Conservation (phyloP, 2,113 vertebrate genomes). For the Grammomys surdaster region DNA sequence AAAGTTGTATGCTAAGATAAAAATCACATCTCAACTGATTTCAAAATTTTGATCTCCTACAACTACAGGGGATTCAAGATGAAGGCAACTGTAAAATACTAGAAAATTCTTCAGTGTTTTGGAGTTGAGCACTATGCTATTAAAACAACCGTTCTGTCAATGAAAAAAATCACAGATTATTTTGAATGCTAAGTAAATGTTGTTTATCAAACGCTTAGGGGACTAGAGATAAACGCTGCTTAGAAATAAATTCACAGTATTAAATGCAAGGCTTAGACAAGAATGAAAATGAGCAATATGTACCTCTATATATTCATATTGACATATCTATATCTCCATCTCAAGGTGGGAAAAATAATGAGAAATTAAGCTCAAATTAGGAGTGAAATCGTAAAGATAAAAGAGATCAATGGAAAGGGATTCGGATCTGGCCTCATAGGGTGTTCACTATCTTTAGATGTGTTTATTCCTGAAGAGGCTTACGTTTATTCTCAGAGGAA, state of each 20-base stretch:
- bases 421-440: not conserved
- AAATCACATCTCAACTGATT: conserved; percentile 34
- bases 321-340: not conserved
- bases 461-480: not conserved
- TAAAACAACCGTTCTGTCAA: conserved; percentile 38
- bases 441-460: not conserved
- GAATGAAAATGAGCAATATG: not conserved
- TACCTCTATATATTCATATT: not conserved
- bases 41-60: not conserved
- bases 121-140: conserved; percentile 3
- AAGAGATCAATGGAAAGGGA: not conserved
- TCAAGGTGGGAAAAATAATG: not conserved
- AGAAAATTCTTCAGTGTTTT: conserved; percentile 18
- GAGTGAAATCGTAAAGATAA: not conserved
- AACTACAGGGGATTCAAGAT: not conserved
- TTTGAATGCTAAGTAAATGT: conserved; percentile 6
- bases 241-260: conserved; percentile 24
- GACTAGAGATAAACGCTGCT: not conserved
- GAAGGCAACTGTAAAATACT: not conserved
- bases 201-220: not conserved
- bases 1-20: not conserved
- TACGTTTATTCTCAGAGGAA: not conserved
- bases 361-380: not conserved
- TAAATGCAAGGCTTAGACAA: not conserved
- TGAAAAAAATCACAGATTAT: conserved; percentile 34